Evolutionary conservation across 2,888 invertebrate species (phyloP).

Genomic region (Eueremaeus valkanovi): DNA sequence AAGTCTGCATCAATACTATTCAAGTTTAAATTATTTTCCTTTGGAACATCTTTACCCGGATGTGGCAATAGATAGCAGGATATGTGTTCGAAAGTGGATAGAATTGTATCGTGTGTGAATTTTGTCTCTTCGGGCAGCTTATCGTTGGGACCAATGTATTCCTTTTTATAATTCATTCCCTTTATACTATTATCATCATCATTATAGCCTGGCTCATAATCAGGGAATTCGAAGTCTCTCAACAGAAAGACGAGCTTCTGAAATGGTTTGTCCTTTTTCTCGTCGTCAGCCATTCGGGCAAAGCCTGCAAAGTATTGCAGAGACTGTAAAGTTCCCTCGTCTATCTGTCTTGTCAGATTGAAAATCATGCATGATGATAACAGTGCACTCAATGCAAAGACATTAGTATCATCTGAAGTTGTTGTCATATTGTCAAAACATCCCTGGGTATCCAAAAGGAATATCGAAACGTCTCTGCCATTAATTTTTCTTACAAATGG

Average conservation of each 20-base stretch:
- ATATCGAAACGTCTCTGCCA: constrained; percentile 63
- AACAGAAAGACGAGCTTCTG: constrained; percentile 85
- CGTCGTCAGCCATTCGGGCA: constrained; percentile 85
- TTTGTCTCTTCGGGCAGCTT: constrained; percentile 63
- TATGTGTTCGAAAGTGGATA: constrained; percentile 89
- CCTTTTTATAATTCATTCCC: constrained; percentile 77
- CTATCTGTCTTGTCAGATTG: constrained; percentile 91
- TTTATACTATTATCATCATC: constrained; percentile 58
- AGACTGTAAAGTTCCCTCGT: constrained; percentile 89
- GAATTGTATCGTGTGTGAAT: constrained; percentile 84
- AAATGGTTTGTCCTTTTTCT: constrained; percentile 70
- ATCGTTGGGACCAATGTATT: constrained; percentile 69
- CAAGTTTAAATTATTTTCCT: constrained; percentile 93
- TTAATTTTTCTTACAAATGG: constrained; percentile 64
- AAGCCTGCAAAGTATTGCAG: constrained; percentile 91
- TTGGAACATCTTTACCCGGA: constrained; percentile 94
- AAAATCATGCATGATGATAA: constrained; percentile 70
- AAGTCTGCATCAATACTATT: constrained; percentile 89
- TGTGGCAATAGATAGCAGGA: constrained; percentile 97
- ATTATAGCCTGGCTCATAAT: constrained; percentile 70
- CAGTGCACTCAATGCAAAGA: constrained; percentile 97
- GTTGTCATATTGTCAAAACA: constrained; percentile 97
- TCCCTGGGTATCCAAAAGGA: constrained; percentile 76
- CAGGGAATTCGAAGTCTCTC: constrained; percentile 95
- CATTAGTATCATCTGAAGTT: constrained; percentile 94